A percentile compares a stretch with the other conserved stretches of the same genome.
Evolutionary conservation across 2,797 vertebrate species (phyloP).

Genomic region (Amblyopsis hoosieri): DNA sequence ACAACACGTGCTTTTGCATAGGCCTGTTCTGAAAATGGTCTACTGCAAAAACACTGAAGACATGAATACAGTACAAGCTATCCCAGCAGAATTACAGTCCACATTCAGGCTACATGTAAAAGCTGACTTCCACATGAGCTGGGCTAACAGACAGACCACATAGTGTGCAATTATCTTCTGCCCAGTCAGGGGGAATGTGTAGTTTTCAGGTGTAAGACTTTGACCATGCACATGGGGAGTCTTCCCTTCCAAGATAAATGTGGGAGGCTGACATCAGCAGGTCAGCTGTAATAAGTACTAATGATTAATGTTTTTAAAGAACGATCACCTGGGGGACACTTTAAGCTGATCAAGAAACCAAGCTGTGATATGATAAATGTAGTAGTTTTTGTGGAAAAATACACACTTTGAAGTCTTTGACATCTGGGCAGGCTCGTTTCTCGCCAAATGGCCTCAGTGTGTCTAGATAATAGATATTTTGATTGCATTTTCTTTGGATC

Average conservation of each 20-base stretch:
- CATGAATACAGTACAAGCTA: background rate
- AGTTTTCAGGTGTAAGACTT: slow-evolving; percentile 55
- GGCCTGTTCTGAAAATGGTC: background rate
- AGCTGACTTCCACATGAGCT: background rate
- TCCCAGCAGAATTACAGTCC: no score
- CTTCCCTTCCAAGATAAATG: slow-evolving; percentile 54
- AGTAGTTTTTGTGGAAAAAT: slow-evolving; percentile 54
- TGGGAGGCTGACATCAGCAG: slow-evolving; percentile 54
- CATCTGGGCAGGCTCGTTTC: slow-evolving; percentile 40
- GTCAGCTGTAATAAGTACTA: slow-evolving; percentile 64
- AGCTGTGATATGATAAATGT: slow-evolving; percentile 63
- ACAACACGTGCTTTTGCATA: background rate
- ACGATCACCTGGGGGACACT: slow-evolving; percentile 61
- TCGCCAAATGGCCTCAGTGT: slow-evolving; percentile 47
- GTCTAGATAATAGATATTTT: slow-evolving; percentile 49
- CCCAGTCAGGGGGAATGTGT: background rate
- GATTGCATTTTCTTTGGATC: slow-evolving; percentile 38
- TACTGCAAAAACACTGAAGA: background rate
- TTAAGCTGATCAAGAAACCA: slow-evolving; percentile 64
- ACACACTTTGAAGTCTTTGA: slow-evolving; percentile 47
- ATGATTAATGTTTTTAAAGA: slow-evolving; percentile 71
- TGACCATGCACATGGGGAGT: slow-evolving; percentile 47
- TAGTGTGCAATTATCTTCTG: background rate
- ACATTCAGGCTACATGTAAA: background rate
- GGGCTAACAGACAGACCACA: background rate